Evolutionary conservation across 2,888 invertebrate genomes (phyloP), one percentile per base, ranked within the genome.

Genomic region (Crocallis elinguaria): DNA sequence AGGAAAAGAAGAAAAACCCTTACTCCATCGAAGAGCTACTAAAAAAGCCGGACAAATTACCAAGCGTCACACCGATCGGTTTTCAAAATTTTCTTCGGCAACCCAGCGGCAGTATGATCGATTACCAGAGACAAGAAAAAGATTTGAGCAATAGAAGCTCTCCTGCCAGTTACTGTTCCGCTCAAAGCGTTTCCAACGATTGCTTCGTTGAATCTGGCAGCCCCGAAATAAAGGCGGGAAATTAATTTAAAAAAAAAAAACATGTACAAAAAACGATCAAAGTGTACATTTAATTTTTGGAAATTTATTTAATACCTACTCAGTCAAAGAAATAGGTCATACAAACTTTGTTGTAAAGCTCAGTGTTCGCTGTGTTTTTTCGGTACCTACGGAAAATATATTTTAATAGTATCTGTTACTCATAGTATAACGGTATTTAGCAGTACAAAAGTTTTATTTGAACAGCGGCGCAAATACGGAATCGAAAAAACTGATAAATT

Each of bases 11-110:
- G 79, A 94, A 95, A 58, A 97, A 96, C 76, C 96, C 97, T 0
- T 97, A 97, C 75, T 97, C 97, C 1, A 97, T 97, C 74, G 97
- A 97, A 67, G 97, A 97, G 73, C 80, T 97, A 6, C 76, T 97
- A 19, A 97, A 97, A 75, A 96, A 96, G 67, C 96, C 96, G 0
- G 95, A 94, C 60, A 95, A 94, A 73, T 93, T 93, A 66, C 82
- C 84, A 0, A 81, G 73, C 46, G 69, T 82, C 0, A 75, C 75
- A 49, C 86, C 91, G 6, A 72, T 86, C 16, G 83, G 75, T 1
- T 86, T 89, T 37, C 83, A 82, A 54, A 86, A 91, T 44, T 89
- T 92, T 43, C 82, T 93, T 5, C 82, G 93, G 13, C 93, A 94
- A 61, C 93, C 93, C 0, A 93, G 93, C 63, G 93, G 93, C 0